These are phyloP conservation scores for Jordanella pulchra DNA, from an alignment of 2,797 vertebrate species.

Conservation along the genomic window DNA sequence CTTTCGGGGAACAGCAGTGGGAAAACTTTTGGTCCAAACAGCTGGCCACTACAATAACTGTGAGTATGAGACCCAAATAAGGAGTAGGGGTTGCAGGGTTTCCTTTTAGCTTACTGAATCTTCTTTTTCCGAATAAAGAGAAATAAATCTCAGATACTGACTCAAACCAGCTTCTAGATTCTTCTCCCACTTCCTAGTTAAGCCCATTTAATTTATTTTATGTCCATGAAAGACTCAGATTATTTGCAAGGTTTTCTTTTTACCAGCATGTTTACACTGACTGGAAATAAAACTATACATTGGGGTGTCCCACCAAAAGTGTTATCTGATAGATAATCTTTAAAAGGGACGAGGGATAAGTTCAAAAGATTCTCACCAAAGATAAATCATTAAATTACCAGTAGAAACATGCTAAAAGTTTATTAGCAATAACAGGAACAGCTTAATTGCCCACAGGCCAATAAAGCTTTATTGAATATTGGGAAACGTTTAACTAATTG, in stretches of 20 bases:
- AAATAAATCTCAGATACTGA: constrained; percentile 41
- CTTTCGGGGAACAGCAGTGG: constrained; percentile 48
- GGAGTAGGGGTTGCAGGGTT: constrained; percentile 67
- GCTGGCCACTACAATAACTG: constrained; percentile 67
- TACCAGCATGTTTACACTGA: background rate
- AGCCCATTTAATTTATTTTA: background rate
- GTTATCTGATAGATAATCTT: background rate
- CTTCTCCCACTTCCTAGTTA: background rate
- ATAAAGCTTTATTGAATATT: background rate
- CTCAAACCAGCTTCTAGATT: background rate
- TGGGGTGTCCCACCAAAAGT: background rate
- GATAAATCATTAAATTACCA: background rate
- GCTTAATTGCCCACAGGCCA: background rate
- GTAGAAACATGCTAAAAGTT: background rate
- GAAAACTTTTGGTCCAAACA: constrained; percentile 64
- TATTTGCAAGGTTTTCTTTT: background rate
- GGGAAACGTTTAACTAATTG: background rate
- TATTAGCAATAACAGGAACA: background rate
- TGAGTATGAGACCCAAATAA: constrained; percentile 70
- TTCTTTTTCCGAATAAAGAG: constrained; percentile 49
- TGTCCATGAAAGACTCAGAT: background rate
- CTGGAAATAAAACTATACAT: background rate
- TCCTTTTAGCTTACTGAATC: constrained; percentile 58
- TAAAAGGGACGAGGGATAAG: background rate
- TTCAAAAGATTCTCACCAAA: background rate